Conservation (phyloP, 2,888 invertebrate species). For the Clepsis dumicolana region DNA sequence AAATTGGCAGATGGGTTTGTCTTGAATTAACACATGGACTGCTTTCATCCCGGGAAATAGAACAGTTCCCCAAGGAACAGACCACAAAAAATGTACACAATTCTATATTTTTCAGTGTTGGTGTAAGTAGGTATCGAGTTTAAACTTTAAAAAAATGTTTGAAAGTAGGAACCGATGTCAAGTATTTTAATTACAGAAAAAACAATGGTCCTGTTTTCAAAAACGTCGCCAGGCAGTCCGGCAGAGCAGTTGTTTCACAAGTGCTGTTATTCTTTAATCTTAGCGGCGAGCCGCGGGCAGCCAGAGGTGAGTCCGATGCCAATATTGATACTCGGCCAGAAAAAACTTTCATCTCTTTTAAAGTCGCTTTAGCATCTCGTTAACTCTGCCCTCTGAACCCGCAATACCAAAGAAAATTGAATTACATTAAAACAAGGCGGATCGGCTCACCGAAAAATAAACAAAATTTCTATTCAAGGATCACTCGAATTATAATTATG, state of each 20-base stretch:
- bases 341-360: slow-evolving; percentile 53
- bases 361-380: slow-evolving; percentile 59
- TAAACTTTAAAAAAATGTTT: not conserved
- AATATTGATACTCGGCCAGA: slow-evolving; percentile 24
- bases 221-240: not conserved
- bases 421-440: slow-evolving; percentile 53
- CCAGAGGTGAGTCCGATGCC: slow-evolving; percentile 3
- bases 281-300: slow-evolving; percentile 8
- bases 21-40: not conserved
- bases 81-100: not conserved
- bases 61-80: not conserved
- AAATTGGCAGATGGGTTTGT: not conserved
- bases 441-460: slow-evolving; percentile 49
- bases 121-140: not conserved
- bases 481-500: slow-evolving; percentile 13
- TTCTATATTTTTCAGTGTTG: not conserved
- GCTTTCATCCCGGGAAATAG: not conserved
- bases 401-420: slow-evolving; percentile 51
- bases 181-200: not conserved
- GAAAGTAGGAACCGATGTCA: not conserved
- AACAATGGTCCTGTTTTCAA: not conserved
- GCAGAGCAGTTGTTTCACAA: slow-evolving; percentile 19
- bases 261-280: slow-evolving; percentile 42
- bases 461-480: slow-evolving; percentile 45
- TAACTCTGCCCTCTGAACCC: slow-evolving; percentile 53